Evolutionary conservation across 2,797 vertebrate species (phyloP), one percentile per base, ranked within the genome.

Genomic region (Hydrophis major): DNA sequence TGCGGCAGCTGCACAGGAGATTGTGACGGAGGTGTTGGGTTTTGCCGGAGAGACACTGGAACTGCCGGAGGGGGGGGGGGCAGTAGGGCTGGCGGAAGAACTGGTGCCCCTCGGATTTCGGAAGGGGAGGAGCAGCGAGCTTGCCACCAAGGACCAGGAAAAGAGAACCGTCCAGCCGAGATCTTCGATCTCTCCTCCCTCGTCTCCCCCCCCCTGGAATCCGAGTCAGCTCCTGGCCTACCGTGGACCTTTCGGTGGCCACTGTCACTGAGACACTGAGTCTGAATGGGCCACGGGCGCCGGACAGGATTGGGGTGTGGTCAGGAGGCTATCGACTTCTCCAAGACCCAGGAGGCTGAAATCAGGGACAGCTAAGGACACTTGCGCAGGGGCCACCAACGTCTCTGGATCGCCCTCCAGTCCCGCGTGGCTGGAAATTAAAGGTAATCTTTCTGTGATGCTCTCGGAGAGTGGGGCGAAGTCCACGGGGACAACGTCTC

Each of bases 261-360:
- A 60, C 90, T 95, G 92, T 98, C 98, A 98, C 98, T 98, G 98
- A 92, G 98, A 98, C 96, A 98, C 95, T 83, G 98, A 97, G 96
- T 95, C 98, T 4, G 97, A 93, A 11, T 92, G 97, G 96, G 97
- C 95, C 93, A 97, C 95, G 0, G 97, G 96, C 0, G 97, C 95
- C 0, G 97, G 97, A 92, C 97, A 97, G 27, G 97, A 93, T 22
- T 97, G 95, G 22, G 96, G 98, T 90, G 97, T 92, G 27, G 97
- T 98, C 97, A 98, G 97, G 94, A 98, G 98, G 94, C 97, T 97
- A 94, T 97, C 98, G 95, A 98, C 97, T 20, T 98, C 97, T 94
- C 97, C 97, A 0, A 98, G 97, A 96, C 98, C 97, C 13, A 98
- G 97, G 74, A 98, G 96, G 96, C 98, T 98, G 90, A 98, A 98